Evolutionary conservation across 2,113 vertebrate genomes (phyloP).

Genomic region (Psammodynastes pulverulentus): DNA sequence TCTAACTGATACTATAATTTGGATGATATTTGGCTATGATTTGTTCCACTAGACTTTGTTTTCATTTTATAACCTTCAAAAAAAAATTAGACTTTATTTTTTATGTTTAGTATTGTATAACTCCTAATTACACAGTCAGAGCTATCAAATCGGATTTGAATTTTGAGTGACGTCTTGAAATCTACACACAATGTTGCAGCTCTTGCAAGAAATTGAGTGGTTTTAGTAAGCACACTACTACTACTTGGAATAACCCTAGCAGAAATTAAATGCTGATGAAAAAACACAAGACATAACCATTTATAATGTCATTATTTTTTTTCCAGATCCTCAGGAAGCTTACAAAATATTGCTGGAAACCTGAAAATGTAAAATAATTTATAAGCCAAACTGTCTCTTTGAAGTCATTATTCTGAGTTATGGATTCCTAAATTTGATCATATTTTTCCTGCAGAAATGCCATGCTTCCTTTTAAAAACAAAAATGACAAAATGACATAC

Average conservation of each 20-base stretch:
- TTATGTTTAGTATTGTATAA: not conserved
- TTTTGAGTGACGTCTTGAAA: not conserved
- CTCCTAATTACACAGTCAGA: not conserved
- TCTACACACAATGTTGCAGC: not conserved
- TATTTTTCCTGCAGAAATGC: not conserved
- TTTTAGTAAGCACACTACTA: slow-evolving; percentile 1
- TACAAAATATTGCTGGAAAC: slow-evolving; percentile 19
- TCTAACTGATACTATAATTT: not conserved
- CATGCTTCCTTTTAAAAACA: not conserved
- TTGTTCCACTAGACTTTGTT: not conserved
- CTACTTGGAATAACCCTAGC: slow-evolving; percentile 1
- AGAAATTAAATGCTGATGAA: slow-evolving; percentile 14
- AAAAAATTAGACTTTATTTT: not conserved
- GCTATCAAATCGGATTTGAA: not conserved
- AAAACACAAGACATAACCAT: not conserved
- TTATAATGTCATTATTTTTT: slow-evolving; percentile 2
- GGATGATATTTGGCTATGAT: not conserved
- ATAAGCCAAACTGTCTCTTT: not conserved
- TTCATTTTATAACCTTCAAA: not conserved
- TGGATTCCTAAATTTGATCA: slow-evolving; percentile 1
- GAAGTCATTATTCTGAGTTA: slow-evolving; percentile 16
- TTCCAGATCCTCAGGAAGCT: not conserved
- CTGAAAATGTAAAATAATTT: slow-evolving; percentile 7
- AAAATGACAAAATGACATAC: not conserved
- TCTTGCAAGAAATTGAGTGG: not conserved